These are phyloP conservation scores for Leptothorax acervorum DNA, from an alignment of 2,888 invertebrate genomes.

Conservation along the genomic window DNA sequence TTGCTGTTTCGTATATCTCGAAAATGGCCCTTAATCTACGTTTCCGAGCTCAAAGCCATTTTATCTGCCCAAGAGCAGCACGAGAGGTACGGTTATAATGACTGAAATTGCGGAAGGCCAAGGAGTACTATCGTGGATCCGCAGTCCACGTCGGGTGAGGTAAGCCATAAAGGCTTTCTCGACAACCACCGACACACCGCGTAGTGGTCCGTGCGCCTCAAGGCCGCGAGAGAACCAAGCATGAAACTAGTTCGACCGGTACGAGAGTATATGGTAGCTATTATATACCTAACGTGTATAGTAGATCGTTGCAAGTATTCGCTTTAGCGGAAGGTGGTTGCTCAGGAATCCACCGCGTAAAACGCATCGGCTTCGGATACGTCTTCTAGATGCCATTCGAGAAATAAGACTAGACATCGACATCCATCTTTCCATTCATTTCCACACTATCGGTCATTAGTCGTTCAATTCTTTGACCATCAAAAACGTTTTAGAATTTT, in stretches of 20 bases:
- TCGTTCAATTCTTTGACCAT: neutral
- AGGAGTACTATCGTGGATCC: slow-evolving; percentile 42
- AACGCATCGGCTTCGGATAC: slow-evolving; percentile 11
- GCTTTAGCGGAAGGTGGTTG: slow-evolving; percentile 71
- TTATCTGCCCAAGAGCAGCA: slow-evolving; percentile 41
- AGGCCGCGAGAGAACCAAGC: slow-evolving; percentile 79
- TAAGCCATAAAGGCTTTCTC: slow-evolving; percentile 69
- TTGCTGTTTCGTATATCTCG: neutral
- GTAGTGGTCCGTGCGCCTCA: slow-evolving; percentile 71
- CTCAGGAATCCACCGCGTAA: slow-evolving; percentile 60
- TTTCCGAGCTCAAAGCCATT: slow-evolving; percentile 25
- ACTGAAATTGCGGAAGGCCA: slow-evolving; percentile 72
- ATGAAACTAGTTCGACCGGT: slow-evolving; percentile 81
- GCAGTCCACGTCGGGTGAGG: slow-evolving; percentile 57
- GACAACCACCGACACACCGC: slow-evolving; percentile 54
- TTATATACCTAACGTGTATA: slow-evolving; percentile 68
- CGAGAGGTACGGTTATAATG: slow-evolving; percentile 48
- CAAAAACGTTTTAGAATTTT: neutral
- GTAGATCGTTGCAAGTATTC: slow-evolving; percentile 69
- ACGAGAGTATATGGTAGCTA: slow-evolving; percentile 74
- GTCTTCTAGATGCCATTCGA: slow-evolving; percentile 11
- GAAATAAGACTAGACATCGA: slow-evolving; percentile 13
- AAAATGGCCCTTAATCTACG: slow-evolving; percentile 54
- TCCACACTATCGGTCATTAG: neutral
- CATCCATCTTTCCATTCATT: neutral